A percentile compares a stretch with the other conserved stretches of the same genome.
Evolutionary conservation across 2,797 vertebrate species (phyloP).

Genomic region (Pseudochaenichthys georgianus): DNA sequence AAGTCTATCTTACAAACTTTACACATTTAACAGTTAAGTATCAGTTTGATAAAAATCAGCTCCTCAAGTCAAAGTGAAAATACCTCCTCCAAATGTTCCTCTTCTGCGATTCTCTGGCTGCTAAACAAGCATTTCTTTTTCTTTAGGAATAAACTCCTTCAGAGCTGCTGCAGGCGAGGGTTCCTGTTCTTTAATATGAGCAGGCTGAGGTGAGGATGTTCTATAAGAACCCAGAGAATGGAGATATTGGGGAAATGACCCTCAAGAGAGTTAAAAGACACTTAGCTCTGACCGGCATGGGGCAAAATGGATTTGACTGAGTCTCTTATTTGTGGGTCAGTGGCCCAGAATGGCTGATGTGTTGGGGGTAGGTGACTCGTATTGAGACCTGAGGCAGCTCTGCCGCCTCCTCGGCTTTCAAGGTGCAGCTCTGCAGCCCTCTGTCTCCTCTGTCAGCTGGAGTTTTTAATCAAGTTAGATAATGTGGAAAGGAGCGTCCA

Average conservation of each 20-base stretch:
- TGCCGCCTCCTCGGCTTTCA: slow-evolving; percentile 74
- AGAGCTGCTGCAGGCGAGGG: slow-evolving; percentile 15
- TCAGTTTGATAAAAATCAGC: neutral
- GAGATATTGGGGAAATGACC: slow-evolving; percentile 68
- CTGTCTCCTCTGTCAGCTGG: slow-evolving; percentile 86
- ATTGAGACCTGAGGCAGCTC: slow-evolving; percentile 72
- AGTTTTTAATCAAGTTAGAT: slow-evolving; percentile 87
- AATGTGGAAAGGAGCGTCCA: slow-evolving; percentile 49
- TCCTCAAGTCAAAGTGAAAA: slow-evolving; percentile 10
- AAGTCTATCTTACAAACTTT: neutral
- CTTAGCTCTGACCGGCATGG: slow-evolving; percentile 65
- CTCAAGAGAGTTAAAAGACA: slow-evolving; percentile 73
- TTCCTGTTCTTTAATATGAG: neutral
- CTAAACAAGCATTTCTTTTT: slow-evolving; percentile 36
- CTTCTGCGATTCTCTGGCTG: slow-evolving; percentile 11
- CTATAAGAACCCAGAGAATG: slow-evolving; percentile 78
- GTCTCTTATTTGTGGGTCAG: slow-evolving; percentile 85
- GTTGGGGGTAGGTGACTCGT: slow-evolving; percentile 74
- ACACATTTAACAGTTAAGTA: neutral
- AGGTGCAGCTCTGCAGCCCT: slow-evolving; percentile 76
- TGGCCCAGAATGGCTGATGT: slow-evolving; percentile 80
- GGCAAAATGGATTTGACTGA: slow-evolving; percentile 85
- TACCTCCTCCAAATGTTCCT: slow-evolving; percentile 46
- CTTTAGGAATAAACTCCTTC: slow-evolving; percentile 46
- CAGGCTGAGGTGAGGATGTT: slow-evolving; percentile 51